Percentiles rank a stretch among this genome's conserved stretches.
Conservation (phyloP, 2,888 invertebrate genomes). For the Allacma fusca region DNA sequence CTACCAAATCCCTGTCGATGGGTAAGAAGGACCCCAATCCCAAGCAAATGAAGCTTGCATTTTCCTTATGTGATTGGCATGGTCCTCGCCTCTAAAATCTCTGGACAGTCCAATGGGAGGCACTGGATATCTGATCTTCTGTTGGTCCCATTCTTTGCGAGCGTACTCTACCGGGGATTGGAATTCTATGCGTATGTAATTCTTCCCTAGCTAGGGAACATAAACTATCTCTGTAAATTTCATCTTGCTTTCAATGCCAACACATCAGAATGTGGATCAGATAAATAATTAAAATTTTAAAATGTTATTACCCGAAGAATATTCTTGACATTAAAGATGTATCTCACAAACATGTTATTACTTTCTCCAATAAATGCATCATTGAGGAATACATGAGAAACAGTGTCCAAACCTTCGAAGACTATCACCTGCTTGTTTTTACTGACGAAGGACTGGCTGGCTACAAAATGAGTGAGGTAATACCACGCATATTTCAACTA, state of each 20-base stretch:
- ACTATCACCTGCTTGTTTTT: constrained; percentile 61
- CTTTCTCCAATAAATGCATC: constrained; percentile 63
- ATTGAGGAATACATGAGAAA: constrained; percentile 66
- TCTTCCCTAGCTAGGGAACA: constrained; percentile 65
- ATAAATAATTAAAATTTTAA: background rate
- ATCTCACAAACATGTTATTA: constrained; percentile 67
- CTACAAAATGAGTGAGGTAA: too few relatives aligned
- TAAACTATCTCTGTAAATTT: background rate
- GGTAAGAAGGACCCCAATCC: constrained; percentile 96
- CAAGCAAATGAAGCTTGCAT: constrained; percentile 95
- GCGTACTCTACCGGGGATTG: constrained; percentile 74
- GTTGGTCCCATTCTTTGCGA: constrained; percentile 62
- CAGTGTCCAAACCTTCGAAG: constrained; percentile 68
- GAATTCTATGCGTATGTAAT: constrained; percentile 71
- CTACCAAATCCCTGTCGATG: constrained; percentile 91
- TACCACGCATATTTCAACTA: background rate
- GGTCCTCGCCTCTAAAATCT: constrained; percentile 86
- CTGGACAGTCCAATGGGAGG: constrained; percentile 80
- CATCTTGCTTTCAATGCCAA: too few relatives aligned
- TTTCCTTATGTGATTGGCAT: constrained; percentile 88
- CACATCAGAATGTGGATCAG: background rate
- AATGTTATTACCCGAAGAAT: constrained; percentile 53
- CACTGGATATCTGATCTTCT: constrained; percentile 66
- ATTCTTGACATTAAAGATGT: constrained; percentile 65
- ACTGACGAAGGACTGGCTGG: constrained; percentile 5